Evolutionary conservation across 2,113 vertebrate genomes (phyloP).

Genomic region (Halichoerus grypus): DNA sequence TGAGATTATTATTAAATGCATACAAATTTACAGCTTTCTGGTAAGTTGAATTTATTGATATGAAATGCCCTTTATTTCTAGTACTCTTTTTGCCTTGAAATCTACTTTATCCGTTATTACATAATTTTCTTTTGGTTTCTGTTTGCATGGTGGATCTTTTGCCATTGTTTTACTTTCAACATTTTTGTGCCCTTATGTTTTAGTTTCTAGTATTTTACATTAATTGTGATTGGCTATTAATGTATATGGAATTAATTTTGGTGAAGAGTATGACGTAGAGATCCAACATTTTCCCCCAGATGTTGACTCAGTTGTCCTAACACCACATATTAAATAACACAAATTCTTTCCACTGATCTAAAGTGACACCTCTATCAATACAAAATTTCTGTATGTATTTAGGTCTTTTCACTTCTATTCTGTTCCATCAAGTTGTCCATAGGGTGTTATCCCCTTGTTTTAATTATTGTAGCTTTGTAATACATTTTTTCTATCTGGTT

Average conservation of each 20-base stretch:
- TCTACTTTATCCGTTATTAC: not conserved
- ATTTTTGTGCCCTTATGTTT: not conserved
- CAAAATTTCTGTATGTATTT: not conserved
- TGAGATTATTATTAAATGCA: not conserved
- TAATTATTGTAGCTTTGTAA: not conserved
- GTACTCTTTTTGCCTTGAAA: not conserved
- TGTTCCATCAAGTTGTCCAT: not conserved
- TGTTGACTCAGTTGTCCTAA: not conserved
- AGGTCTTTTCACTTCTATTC: not conserved
- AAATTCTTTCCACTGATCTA: not conserved
- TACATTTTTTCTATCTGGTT: not conserved
- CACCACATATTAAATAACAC: not conserved
- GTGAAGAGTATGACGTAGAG: not conserved
- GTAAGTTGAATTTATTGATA: not conserved
- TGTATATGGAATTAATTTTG: not conserved
- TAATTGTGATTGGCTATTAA: not conserved
- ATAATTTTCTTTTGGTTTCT: slow-evolving; percentile 21
- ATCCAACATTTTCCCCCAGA: not conserved
- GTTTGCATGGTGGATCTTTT: not conserved
- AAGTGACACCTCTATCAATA: not conserved
- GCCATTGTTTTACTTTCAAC: not conserved
- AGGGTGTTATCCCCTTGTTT: not conserved
- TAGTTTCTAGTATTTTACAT: not conserved
- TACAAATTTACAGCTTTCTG: not conserved
- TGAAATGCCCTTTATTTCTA: slow-evolving; percentile 9